A percentile compares a stretch with the other conserved stretches of the same genome.
Conservation (phyloP, 2,113 vertebrate species). For the Anolis carolinensis region DNA sequence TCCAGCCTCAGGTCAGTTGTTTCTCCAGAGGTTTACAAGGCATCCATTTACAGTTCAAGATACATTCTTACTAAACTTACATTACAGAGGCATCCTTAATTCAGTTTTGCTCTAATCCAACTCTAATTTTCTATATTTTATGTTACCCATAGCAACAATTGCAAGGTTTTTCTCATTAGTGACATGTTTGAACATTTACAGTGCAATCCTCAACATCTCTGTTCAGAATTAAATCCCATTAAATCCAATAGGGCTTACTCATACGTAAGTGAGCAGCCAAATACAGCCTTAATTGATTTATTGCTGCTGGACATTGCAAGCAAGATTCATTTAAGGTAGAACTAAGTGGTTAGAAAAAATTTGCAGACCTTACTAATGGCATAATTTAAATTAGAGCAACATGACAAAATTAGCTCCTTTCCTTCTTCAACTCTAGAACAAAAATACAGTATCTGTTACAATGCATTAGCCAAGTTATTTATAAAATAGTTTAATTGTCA, state of each 20-base stretch:
- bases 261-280: background rate
- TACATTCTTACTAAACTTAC: conserved; percentile 13
- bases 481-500: background rate
- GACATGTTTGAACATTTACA: background rate
- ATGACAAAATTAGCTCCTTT: background rate
- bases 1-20: conserved; percentile 31
- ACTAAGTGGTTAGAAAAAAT: background rate
- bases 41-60: conserved; percentile 30
- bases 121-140: background rate
- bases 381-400: background rate
- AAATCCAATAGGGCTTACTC: background rate
- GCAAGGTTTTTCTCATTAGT: background rate
- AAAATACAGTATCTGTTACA: background rate
- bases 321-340: background rate
- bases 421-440: background rate
- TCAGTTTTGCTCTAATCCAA: background rate
- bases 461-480: background rate
- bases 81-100: conserved; percentile 5
- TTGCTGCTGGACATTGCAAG: background rate
- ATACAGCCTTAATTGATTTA: background rate
- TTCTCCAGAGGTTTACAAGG: conserved; percentile 29
- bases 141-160: background rate
- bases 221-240: background rate
- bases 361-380: background rate
- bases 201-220: background rate